Evolutionary conservation across 2,888 invertebrate genomes (phyloP).

Genomic region (Anoncus sp.): DNA sequence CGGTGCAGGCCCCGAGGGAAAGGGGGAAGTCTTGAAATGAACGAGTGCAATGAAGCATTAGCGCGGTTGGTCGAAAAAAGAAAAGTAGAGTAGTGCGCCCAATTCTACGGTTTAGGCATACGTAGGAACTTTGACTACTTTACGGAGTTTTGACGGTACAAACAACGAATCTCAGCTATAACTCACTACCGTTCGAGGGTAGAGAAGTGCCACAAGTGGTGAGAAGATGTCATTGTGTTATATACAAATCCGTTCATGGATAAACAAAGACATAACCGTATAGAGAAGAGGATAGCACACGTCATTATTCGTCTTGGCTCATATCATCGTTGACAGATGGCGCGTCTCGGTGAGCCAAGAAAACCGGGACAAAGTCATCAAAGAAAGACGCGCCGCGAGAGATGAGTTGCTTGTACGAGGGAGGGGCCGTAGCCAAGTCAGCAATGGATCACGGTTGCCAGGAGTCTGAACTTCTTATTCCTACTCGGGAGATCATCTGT

Average conservation of each 20-base stretch:
- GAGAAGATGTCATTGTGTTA: slow-evolving; percentile 20
- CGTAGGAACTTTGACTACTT: not conserved
- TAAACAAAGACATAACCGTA: not conserved
- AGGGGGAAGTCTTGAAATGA: not conserved
- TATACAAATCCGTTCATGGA: slow-evolving; percentile 24
- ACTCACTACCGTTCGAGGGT: slow-evolving; percentile 49
- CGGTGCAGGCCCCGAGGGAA: slow-evolving; percentile 9
- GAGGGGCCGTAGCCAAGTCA: slow-evolving; percentile 8
- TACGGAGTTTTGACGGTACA: not conserved
- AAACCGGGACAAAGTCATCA: slow-evolving; percentile 54
- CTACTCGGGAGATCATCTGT: slow-evolving; percentile 38
- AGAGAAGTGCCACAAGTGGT: slow-evolving; percentile 1
- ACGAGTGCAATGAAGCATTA: slow-evolving; percentile 19
- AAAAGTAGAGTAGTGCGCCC: not conserved
- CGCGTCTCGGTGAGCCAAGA: slow-evolving; percentile 42
- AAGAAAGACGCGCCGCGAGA: slow-evolving; percentile 37
- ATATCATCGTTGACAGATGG: slow-evolving; percentile 56
- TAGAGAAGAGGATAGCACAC: slow-evolving; percentile 37
- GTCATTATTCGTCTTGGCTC: slow-evolving; percentile 54
- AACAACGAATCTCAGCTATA: slow-evolving; percentile 18
- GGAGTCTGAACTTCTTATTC: slow-evolving; percentile 1
- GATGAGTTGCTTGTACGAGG: slow-evolving; percentile 1
- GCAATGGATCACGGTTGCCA: slow-evolving; percentile 45
- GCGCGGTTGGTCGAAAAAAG: slow-evolving; percentile 15
- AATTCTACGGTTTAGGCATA: slow-evolving; percentile 10